Evolutionary conservation across 2,113 vertebrate species (phyloP).

Genomic region (Dolichotis patagonum): DNA sequence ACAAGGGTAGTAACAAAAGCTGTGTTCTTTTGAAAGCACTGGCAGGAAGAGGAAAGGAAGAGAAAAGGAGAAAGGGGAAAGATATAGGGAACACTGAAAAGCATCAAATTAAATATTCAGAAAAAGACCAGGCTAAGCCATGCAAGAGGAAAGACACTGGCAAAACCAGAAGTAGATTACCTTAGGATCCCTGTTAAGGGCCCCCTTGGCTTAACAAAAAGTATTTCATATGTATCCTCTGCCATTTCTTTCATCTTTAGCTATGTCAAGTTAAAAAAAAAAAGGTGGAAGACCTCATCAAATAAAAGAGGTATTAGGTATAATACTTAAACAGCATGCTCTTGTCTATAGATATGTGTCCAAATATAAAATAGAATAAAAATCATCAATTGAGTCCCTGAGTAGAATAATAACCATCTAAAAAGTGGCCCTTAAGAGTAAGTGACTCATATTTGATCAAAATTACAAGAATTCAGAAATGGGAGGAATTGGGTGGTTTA

Average conservation of each 20-base stretch:
- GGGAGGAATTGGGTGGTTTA: slow-evolving; percentile 68
- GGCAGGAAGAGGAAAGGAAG: slow-evolving; percentile 68
- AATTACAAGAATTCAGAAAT: slow-evolving; percentile 69
- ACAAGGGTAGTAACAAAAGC: slow-evolving; percentile 68
- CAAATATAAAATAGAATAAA: slow-evolving; percentile 76
- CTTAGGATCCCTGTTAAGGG: slow-evolving; percentile 66
- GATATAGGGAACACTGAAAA: slow-evolving; percentile 76
- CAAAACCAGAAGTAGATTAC: slow-evolving; percentile 75
- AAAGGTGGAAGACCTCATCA: slow-evolving; percentile 73
- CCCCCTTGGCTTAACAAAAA: slow-evolving; percentile 63
- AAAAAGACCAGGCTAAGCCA: slow-evolving; percentile 77
- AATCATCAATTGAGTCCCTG: slow-evolving; percentile 59
- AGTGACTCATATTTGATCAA: slow-evolving; percentile 69
- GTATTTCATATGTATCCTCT: slow-evolving; percentile 68
- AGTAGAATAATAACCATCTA: slow-evolving; percentile 63
- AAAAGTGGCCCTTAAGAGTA: slow-evolving; percentile 68
- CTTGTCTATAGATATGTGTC: slow-evolving; percentile 46
- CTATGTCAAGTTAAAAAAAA: slow-evolving; percentile 73
- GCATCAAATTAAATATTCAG: slow-evolving; percentile 73
- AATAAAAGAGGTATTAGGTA: slow-evolving; percentile 73
- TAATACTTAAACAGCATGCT: slow-evolving; percentile 70
- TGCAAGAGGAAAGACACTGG: slow-evolving; percentile 71
- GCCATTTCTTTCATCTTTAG: slow-evolving; percentile 75
- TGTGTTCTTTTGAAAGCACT: slow-evolving; percentile 72
- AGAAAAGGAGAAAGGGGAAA: slow-evolving; percentile 66